phyloP scores from a whole-genome alignment of 2,888 invertebrate genomes.

The Dichetophora obliterata region DNA sequence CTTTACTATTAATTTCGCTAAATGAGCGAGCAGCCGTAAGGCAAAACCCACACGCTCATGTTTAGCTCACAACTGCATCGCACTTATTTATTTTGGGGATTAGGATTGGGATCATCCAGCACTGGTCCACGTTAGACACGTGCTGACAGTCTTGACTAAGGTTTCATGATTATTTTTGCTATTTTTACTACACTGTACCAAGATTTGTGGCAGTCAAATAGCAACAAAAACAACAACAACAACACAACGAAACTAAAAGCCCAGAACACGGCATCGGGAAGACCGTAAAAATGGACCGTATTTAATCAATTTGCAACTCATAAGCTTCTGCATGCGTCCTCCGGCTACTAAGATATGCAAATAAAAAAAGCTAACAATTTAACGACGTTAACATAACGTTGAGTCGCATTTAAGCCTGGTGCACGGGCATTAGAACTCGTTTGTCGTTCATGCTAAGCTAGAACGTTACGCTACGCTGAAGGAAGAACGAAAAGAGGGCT shows the following conservation, averaged over 20 bases:
- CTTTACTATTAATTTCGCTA: no score
- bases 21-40: no score
- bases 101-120: constrained; percentile 65
- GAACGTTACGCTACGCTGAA: no score
- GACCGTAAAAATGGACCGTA: constrained; percentile 35
- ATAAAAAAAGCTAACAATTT: constrained; percentile 21
- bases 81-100: constrained; percentile 59
- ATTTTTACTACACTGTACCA: not conserved
- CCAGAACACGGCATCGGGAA: not conserved
- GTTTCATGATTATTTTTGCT: not conserved
- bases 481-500: not conserved
- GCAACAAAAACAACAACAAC: not conserved
- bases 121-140: constrained; percentile 62
- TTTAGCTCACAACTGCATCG: no score
- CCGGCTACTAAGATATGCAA: constrained; percentile 32
- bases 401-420: constrained; percentile 22
- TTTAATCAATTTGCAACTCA: constrained; percentile 53
- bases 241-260: not conserved
- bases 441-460: not conserved
- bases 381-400: constrained; percentile 26
- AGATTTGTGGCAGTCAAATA: not conserved
- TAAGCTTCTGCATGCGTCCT: constrained; percentile 32
- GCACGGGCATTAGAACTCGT: constrained; percentile 15
- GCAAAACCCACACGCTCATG: no score
- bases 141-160: constrained; percentile 45